phyloP scores from a whole-genome alignment of 2,113 vertebrate genomes.

The Cyanistes caeruleus region DNA sequence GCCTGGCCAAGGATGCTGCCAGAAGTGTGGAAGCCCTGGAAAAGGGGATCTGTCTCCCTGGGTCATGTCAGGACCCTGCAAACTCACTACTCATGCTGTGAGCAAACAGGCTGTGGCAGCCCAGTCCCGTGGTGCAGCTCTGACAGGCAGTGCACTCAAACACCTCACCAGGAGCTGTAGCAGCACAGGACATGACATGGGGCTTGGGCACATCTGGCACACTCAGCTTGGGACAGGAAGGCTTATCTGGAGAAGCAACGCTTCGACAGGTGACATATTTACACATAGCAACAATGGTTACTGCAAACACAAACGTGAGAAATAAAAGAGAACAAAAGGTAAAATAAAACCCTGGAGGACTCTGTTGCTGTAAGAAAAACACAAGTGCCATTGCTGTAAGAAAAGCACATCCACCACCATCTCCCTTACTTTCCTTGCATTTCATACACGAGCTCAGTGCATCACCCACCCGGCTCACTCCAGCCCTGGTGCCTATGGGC shows the following conservation, averaged over 20 bases:
- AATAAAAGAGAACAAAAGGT: background rate
- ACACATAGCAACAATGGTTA: background rate
- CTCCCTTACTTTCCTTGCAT: background rate
- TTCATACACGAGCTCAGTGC: rapidly evolving
- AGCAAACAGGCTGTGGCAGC: background rate
- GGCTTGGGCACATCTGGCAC: background rate
- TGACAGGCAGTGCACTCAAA: too few relatives aligned
- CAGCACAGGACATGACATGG: background rate
- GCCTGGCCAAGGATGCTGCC: background rate
- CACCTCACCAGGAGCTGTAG: background rate
- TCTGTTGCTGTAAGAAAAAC: background rate
- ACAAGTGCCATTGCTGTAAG: rapidly evolving
- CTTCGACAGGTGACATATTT: background rate
- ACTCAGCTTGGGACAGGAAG: background rate
- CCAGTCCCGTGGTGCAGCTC: rapidly evolving
- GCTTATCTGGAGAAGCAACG: background rate
- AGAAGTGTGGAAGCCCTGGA: background rate
- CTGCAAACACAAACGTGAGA: background rate
- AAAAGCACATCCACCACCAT: background rate
- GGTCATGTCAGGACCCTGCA: rapidly evolving
- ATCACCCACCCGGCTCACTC: rapidly evolving
- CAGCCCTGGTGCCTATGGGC: rapidly evolving
- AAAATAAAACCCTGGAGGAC: background rate
- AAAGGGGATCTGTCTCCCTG: background rate
- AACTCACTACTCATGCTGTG: rapidly evolving